These are phyloP conservation scores for Asbolus verrucosus DNA, from an alignment of 1,140 invertebrate species.

Conservation along the genomic window DNA sequence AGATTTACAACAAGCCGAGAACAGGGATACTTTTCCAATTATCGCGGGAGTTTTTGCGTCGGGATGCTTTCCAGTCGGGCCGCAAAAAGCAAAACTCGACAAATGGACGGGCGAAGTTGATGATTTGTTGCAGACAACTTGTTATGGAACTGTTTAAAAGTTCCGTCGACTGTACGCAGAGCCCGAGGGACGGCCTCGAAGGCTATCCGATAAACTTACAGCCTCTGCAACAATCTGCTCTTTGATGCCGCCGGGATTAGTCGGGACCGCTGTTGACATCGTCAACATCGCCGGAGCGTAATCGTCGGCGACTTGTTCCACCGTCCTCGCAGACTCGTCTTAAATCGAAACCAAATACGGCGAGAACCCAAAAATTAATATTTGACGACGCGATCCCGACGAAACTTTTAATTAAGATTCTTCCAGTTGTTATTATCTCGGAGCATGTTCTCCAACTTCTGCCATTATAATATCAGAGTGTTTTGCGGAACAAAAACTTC, in stretches of 20 bases:
- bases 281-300: background rate
- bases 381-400: background rate
- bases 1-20: constrained; percentile 1
- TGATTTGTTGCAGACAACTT: constrained; percentile 21
- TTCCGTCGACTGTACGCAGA: background rate
- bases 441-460: background rate
- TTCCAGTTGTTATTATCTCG: constrained; percentile 1
- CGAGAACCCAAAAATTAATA: background rate
- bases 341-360: background rate
- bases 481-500: background rate
- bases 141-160: constrained; percentile 22
- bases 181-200: background rate
- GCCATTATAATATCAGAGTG: too few relatives aligned
- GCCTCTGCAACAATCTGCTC: background rate
- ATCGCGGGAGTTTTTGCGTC: constrained; percentile 2
- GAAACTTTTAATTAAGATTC: constrained; percentile 11
- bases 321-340: too few relatives aligned
- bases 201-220: background rate
- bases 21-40: constrained; percentile 35
- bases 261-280: too few relatives aligned
- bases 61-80: background rate
- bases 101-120: constrained; percentile 5
- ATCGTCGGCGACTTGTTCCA: too few relatives aligned
- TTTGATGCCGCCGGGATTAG: background rate
- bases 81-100: background rate